phyloP scores from a whole-genome alignment of 2,888 invertebrate species.

The Vanessa cardui region DNA sequence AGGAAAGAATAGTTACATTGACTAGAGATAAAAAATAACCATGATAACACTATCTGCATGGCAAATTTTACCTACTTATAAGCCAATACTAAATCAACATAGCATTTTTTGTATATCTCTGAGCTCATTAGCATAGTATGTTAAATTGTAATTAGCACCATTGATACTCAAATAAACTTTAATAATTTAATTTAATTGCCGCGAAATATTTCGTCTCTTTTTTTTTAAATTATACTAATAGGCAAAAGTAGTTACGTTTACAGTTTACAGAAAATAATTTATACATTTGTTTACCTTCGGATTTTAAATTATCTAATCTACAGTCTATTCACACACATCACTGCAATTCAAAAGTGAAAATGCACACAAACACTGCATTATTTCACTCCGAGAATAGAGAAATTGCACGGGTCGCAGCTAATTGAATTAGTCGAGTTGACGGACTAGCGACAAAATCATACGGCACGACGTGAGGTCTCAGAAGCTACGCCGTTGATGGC shows the following conservation, averaged over 20 bases:
- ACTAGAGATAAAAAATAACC: background rate
- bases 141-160: slow-evolving; percentile 40
- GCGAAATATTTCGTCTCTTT: background rate
- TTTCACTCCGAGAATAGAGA: slow-evolving; percentile 38
- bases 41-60: slow-evolving; percentile 4
- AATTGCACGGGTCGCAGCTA: slow-evolving; percentile 49
- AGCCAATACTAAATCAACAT: slow-evolving; percentile 15
- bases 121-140: slow-evolving; percentile 35
- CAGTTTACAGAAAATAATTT: background rate
- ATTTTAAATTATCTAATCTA: slow-evolving; percentile 9
- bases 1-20: too few relatives aligned
- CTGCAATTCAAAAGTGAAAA: slow-evolving; percentile 48
- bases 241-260: background rate
- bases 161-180: slow-evolving; percentile 27
- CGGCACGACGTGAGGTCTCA: slow-evolving; percentile 44
- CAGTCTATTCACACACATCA: slow-evolving; percentile 22
- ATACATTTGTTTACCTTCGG: slow-evolving; percentile 1
- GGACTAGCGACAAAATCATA: slow-evolving; percentile 44
- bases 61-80: slow-evolving; percentile 10
- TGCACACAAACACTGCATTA: slow-evolving; percentile 49
- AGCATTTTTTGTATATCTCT: slow-evolving; percentile 14
- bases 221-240: background rate
- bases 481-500: slow-evolving; percentile 45
- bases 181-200: slow-evolving; percentile 10
- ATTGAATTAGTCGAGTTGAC: slow-evolving; percentile 59